Evolutionary conservation across 2,113 vertebrate species (phyloP).

Genomic region (Macquaria ambigua): DNA sequence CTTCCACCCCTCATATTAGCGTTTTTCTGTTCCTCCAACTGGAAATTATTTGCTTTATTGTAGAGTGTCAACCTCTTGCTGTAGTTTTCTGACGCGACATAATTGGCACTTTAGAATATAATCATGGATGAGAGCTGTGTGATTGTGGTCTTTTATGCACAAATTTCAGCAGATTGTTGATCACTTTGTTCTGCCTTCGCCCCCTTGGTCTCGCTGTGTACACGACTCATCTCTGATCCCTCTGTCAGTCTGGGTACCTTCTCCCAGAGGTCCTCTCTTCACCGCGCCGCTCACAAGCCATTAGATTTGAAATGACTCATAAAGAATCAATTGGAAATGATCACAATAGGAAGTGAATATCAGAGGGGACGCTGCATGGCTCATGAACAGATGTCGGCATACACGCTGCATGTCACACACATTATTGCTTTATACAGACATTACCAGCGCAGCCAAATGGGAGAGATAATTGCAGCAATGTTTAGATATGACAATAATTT

Average conservation of each 20-base stretch:
- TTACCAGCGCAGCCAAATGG: conserved; percentile 68
- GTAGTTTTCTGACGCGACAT: conserved; percentile 95
- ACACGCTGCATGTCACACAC: conserved; percentile 58
- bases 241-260: conserved; percentile 91
- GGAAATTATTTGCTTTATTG: conserved; percentile 99
- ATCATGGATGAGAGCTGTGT: conserved; percentile 93
- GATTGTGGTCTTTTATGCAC: conserved; percentile 93
- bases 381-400: conserved; percentile 73
- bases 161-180: conserved; percentile 94
- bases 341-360: conserved; percentile 79
- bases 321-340: conserved; percentile 87
- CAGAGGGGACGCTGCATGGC: conserved; percentile 51
- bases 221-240: conserved; percentile 72
- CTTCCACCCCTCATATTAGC: conserved; percentile 99
- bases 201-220: conserved; percentile 70
- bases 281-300: conserved; percentile 87
- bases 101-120: conserved; percentile 99
- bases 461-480: conserved; percentile 55
- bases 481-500: conserved; percentile 70
- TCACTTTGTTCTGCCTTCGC: conserved; percentile 69
- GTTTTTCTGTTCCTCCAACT: conserved; percentile 98
- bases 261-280: conserved; percentile 88
- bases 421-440: conserved; percentile 70
- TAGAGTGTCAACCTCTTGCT: conserved; percentile 97
- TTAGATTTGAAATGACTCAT: conserved; percentile 93